Evolutionary conservation across 2,113 vertebrate species (phyloP), one percentile per base, ranked within the genome.

Genomic region (Tragulus kanchil): DNA sequence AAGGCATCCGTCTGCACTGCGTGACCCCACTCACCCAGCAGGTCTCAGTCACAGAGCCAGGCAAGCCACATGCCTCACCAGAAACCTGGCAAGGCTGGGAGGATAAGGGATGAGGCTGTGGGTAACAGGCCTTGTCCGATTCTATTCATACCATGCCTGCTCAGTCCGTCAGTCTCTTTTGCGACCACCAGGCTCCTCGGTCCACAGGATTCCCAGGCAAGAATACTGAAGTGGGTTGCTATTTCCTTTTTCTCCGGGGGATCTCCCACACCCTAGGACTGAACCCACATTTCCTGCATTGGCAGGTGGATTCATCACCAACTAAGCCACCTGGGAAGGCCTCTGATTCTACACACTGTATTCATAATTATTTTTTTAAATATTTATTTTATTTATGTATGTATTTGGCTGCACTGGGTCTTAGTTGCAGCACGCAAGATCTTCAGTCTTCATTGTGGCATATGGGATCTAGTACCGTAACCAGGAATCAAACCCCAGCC

Each of bases 101-200:
- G 13, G 26, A 23, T 8, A 1, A 8, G 3, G 31, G 15, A 31
- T 6, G 4, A 9, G 4, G 12, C 10, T 6, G 14, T 36, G 28
- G 0, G 1, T 8, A 12, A 3, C 4, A 52, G 21, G 19, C 36
- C 64, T 78, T 59, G 52, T 50, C 31, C 28, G 17, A 12, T 42
- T 56, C 56, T 67, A 61, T 85, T 31, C 11, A 3, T 10, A 48
- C 69, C 21, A 5, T 45, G 69, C 69, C 0, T 73, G 69, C 69
- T 73, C 69, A 13, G 19, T 25, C 69, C 45, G 69, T 73, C 69
- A 45, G 69, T 45, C 69, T 73, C 69, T 73, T 71, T 71, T 13
- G 69, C 69, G 45, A 73, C 36, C 0, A 3, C 19, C 45, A 42
- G 69, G 23, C 36, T 73, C 69, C 69, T 73, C 69, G 23, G 69